Evolutionary conservation across 2,113 vertebrate genomes (phyloP).

Genomic region (Callocephalon fimbriatum): DNA sequence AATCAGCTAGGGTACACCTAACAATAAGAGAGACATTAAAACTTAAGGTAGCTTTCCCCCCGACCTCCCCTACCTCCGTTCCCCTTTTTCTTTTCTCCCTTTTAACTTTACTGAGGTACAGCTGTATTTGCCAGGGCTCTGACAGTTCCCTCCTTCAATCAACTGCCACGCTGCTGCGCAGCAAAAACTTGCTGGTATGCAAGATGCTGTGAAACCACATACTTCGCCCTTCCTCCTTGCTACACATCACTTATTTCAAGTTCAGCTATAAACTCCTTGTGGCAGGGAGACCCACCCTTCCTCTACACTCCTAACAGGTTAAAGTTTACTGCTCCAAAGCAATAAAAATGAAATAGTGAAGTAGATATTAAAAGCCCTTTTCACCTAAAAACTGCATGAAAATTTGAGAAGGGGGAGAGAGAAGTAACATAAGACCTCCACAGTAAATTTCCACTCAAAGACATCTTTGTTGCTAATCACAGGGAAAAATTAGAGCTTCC

Average conservation of each 20-base stretch:
- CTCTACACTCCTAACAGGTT: not conserved
- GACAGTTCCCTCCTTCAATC: not conserved
- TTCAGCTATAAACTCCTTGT: not conserved
- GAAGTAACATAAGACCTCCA: not conserved
- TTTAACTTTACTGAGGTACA: not conserved
- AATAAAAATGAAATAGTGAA: not conserved
- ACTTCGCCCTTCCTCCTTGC: not conserved
- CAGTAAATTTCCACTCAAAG: not conserved
- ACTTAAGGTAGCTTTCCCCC: not conserved
- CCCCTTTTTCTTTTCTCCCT: not conserved
- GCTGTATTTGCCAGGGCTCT: not conserved
- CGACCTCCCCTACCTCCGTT: fast-evolving
- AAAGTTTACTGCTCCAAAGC: not conserved
- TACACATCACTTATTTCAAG: not conserved
- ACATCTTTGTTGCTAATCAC: not conserved
- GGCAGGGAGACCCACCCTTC: not conserved
- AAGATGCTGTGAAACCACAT: not conserved
- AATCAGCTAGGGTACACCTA: not conserved
- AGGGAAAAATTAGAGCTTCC: not conserved
- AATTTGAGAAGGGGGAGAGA: not conserved
- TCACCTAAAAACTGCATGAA: not conserved
- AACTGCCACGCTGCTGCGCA: not conserved
- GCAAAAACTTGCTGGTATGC: not conserved
- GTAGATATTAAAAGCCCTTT: not conserved
- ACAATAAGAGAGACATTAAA: fast-evolving